Conservation (phyloP, 1,140 invertebrate genomes). For the Bombus picipes region DNA sequence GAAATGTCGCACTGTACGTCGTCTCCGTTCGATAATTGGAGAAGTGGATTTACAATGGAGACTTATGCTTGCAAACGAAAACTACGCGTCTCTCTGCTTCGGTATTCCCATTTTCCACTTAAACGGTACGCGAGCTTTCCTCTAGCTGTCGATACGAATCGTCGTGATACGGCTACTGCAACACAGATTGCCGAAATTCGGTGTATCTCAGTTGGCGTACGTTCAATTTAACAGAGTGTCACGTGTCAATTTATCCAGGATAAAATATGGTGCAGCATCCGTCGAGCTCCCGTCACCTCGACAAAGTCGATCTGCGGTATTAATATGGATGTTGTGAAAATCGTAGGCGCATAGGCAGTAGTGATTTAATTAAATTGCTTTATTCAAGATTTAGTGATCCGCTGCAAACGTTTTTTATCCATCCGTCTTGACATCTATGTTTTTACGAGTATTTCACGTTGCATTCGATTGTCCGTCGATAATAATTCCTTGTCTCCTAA, state of each 20-base stretch:
- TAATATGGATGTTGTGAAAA: constrained; percentile 28
- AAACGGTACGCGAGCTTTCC: constrained; percentile 25
- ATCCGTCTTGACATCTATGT: neutral
- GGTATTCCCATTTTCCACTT: constrained; percentile 60
- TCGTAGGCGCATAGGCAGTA: neutral
- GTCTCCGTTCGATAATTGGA: neutral
- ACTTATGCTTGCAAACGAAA: constrained; percentile 10
- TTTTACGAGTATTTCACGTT: neutral
- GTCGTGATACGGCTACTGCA: constrained; percentile 1
- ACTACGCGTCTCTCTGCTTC: constrained; percentile 19
- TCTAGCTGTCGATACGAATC: constrained; percentile 37
- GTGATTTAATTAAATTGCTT: constrained; percentile 16
- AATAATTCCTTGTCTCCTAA: neutral
- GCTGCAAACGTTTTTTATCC: neutral
- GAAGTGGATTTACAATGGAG: constrained; percentile 61
- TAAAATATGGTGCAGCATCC: constrained; percentile 40
- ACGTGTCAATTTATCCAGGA: constrained; percentile 53
- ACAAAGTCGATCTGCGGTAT: constrained; percentile 22
- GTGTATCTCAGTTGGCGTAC: constrained; percentile 29
- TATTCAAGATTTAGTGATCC: neutral
- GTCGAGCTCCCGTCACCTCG: neutral
- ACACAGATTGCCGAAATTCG: constrained; percentile 48
- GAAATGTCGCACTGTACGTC: neutral
- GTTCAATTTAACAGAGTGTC: constrained; percentile 57
- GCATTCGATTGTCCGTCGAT: neutral